Base-by-base conservation (phyloP, 2,888 invertebrate genomes). In the Synergus laeviventris region DNA sequence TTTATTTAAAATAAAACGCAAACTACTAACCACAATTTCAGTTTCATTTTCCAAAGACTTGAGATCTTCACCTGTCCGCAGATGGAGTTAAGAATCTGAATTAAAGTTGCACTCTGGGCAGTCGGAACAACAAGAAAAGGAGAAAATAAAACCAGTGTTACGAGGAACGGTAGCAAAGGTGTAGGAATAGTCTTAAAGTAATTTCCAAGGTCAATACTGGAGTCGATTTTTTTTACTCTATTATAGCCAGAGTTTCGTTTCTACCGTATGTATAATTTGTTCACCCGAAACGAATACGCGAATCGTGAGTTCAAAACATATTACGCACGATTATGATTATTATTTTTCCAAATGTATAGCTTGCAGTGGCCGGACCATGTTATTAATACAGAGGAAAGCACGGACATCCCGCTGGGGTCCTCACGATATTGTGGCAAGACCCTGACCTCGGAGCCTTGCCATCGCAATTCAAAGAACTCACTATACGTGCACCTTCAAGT, bases 251-350 rank as follows among this genome's bases (percentile, higher is more conserved):
- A 12, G 24, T 59, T 59, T 59, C 59, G 24, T 59, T 59, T 24
- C 24, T 59, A 59, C 59, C 24, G 24, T 18, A 70, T 36, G 70
- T 56, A 74, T 76, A 64, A 77, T 83, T 83, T 76, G 77, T 77
- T 62, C 31, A 49, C 62, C 60, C 75, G 78, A 79, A 78, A 81
- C 36, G 78, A 81, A 78, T 77, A 80, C 78, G 79, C 76, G 81
- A 80, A 84, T 83, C 81, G 80, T 82, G 78, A 76, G 81, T 80
- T 74, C 75, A 81, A 79, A 85, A 84, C 82, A 82, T 85, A 85
- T 84, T 86, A 84, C 86, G 86, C 84, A 85, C 83, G 84, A 86
- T 86, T 84, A 84, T 82, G 85, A 86, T 85, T 84, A 86, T 86
- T 86, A 86, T 85, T 86, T 85, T 83, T 83, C 80, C 84, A 76